A percentile compares a stretch with the other conserved stretches of the same genome.
Conservation (phyloP, 2,888 invertebrate genomes). For the Willowsia nigromaculata region DNA sequence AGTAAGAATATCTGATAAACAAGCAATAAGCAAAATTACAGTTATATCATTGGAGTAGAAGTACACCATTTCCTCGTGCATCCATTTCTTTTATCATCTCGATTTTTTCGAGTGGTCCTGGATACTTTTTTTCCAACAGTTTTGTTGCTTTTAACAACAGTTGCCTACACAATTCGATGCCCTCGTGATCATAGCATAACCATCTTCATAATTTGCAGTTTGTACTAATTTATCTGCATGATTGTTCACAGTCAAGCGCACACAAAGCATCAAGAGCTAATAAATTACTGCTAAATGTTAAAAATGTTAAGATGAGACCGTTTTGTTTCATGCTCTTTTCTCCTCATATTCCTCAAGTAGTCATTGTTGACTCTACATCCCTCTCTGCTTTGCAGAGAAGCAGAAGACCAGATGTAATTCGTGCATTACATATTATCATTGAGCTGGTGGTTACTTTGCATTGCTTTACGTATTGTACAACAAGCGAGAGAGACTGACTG, state of each 20-base stretch:
- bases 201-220: neutral
- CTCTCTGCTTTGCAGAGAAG: constrained; percentile 24
- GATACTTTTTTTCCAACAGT: too few relatives aligned
- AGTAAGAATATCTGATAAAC: too few relatives aligned
- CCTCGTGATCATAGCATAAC: too few relatives aligned
- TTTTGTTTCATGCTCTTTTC: constrained; percentile 21
- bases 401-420: neutral
- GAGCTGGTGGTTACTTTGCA: neutral
- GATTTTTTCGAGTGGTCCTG: too few relatives aligned
- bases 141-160: too few relatives aligned
- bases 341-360: neutral
- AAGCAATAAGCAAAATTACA: too few relatives aligned
- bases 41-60: too few relatives aligned
- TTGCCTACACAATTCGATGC: too few relatives aligned
- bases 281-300: constrained; percentile 48
- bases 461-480: neutral
- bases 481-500: too few relatives aligned
- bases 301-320: constrained; percentile 42
- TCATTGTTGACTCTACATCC: constrained; percentile 10
- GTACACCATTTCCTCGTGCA: too few relatives aligned
- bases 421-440: neutral
- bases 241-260: neutral
- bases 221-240: neutral
- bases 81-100: too few relatives aligned
- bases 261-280: constrained; percentile 8